phyloP scores from a whole-genome alignment of 1,140 invertebrate species.

The Drosophila simulans region DNA sequence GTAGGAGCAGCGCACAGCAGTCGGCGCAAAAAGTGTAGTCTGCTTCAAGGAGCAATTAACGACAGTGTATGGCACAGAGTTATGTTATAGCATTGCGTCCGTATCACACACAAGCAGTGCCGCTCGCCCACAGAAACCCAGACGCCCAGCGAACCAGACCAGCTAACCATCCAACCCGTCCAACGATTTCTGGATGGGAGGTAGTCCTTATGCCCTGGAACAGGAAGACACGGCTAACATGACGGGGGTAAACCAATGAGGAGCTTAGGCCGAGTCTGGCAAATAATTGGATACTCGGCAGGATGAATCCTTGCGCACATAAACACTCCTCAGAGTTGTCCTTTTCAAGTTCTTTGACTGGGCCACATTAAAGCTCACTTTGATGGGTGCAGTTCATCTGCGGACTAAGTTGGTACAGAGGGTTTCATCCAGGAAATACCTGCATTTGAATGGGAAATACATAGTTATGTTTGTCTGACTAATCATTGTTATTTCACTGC shows the following conservation, averaged over 20 bases:
- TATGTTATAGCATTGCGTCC: constrained; percentile 63
- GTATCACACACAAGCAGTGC: constrained; percentile 66
- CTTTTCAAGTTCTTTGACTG: constrained; percentile 44
- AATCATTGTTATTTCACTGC: constrained; percentile 8
- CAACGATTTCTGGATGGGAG: constrained; percentile 17
- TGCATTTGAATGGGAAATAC: constrained; percentile 22
- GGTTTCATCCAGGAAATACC: constrained; percentile 1
- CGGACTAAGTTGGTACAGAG: constrained; percentile 6
- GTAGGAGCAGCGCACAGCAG: background rate
- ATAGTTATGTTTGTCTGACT: constrained; percentile 1
- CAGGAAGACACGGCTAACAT: constrained; percentile 1
- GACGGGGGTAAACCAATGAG: constrained; percentile 45
- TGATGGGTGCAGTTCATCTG: constrained; percentile 24
- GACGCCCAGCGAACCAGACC: background rate
- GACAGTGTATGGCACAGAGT: constrained; percentile 75
- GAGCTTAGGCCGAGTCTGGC: constrained; percentile 45
- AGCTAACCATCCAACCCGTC: constrained; percentile 4
- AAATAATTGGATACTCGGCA: constrained; percentile 44
- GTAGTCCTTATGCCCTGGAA: constrained; percentile 34
- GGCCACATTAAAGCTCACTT: constrained; percentile 34
- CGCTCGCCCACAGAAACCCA: constrained; percentile 7
- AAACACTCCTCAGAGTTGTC: constrained; percentile 35
- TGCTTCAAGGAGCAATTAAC: constrained; percentile 82
- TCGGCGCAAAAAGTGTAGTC: constrained; percentile 67
- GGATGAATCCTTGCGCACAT: constrained; percentile 38